Conservation (phyloP, 1,140 invertebrate species). For the Maniola jurtina region DNA sequence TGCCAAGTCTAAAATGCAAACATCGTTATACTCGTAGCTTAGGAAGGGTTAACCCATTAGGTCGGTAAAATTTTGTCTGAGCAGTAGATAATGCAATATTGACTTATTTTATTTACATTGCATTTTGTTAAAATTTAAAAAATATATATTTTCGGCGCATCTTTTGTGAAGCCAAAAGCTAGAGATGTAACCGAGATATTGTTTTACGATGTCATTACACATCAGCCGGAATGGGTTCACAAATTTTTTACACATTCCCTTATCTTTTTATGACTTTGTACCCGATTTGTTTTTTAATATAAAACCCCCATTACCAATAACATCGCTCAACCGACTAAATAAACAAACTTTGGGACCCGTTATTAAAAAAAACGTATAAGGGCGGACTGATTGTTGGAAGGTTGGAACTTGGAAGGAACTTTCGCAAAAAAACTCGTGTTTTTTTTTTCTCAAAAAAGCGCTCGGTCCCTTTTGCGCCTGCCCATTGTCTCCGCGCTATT, state of each 20-base stretch:
- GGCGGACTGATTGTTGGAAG: constrained; percentile 65
- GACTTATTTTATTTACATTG: neutral
- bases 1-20: too few relatives aligned
- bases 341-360: constrained; percentile 66
- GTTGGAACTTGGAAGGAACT: constrained; percentile 27
- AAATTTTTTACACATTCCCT: constrained; percentile 33
- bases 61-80: neutral
- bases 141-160: neutral
- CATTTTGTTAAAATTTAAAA: neutral
- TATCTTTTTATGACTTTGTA: constrained; percentile 37
- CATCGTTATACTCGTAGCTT: too few relatives aligned
- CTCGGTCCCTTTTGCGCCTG: constrained; percentile 61
- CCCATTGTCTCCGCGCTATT: constrained; percentile 71
- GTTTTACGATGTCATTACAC: constrained; percentile 27
- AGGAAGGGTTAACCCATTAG: neutral
- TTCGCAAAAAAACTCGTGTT: constrained; percentile 54
- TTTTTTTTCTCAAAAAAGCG: constrained; percentile 38
- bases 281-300: constrained; percentile 43
- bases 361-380: constrained; percentile 60
- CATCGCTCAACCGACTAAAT: constrained; percentile 54
- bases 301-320: constrained; percentile 57
- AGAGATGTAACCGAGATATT: constrained; percentile 21
- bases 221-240: constrained; percentile 12
- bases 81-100: neutral
- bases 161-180: neutral